Percentiles rank a stretch among this genome's conserved stretches.
Conservation (phyloP, 2,888 invertebrate species). For the Hesperia comma region DNA sequence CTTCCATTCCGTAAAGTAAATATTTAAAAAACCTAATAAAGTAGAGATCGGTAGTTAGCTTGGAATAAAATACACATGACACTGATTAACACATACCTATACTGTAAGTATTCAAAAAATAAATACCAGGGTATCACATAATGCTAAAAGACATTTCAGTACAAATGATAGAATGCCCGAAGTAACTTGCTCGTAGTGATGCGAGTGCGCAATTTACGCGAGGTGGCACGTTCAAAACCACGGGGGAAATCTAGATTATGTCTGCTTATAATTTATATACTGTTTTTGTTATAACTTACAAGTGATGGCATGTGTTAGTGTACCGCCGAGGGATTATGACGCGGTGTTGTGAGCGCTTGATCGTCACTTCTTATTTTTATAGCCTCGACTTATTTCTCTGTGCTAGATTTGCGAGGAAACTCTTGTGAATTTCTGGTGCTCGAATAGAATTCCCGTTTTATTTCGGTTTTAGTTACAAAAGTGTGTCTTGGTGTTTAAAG, state of each 20-base stretch:
- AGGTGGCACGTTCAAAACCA: conserved; percentile 45
- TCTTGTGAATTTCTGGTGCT: no score
- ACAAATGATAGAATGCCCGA: conserved; percentile 23
- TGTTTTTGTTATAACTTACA: conserved; percentile 38
- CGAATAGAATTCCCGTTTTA: no score
- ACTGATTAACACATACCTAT: no score
- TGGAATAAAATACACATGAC: no score
- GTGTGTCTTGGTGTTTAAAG: no score
- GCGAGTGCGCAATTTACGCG: conserved; percentile 41
- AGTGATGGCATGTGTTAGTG: conserved; percentile 33
- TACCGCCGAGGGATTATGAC: conserved; percentile 25
- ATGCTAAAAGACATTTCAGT: conserved; percentile 17
- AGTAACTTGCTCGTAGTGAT: conserved; percentile 14
- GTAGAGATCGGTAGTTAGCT: no score
- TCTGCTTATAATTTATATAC: conserved; percentile 49
- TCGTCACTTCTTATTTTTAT: conserved; percentile 12
- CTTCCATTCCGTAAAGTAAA: no score
- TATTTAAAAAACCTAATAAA: no score
- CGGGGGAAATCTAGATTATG: conserved; percentile 51
- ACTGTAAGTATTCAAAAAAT: no score
- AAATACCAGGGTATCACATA: conserved; percentile 9
- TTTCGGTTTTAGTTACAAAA: no score
- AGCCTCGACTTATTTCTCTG: neutral
- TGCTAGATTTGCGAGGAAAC: no score
- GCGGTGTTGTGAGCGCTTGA: conserved; percentile 4